Percentiles rank a stretch among this genome's conserved stretches.
Conservation (phyloP, 1,140 invertebrate genomes). For the Achatina immaculata region DNA sequence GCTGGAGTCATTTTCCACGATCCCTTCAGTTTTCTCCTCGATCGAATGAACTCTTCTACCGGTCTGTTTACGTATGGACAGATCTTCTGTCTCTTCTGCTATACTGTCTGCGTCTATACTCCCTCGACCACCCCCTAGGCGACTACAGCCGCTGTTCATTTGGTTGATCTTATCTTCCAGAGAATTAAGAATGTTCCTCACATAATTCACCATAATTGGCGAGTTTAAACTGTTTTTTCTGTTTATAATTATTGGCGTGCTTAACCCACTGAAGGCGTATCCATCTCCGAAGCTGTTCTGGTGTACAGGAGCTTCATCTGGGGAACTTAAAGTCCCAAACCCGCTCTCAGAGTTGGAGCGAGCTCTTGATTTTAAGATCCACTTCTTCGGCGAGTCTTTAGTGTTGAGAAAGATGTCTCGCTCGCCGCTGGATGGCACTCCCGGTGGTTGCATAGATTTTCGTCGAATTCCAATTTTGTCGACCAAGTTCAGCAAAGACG, state of each 20-base stretch:
- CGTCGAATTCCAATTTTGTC: slow-evolving; percentile 13
- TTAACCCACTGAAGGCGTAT: not conserved
- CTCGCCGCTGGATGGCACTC: not conserved
- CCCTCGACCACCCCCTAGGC: not conserved
- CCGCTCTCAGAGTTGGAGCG: slow-evolving; percentile 32
- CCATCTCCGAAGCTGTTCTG: slow-evolving; percentile 6
- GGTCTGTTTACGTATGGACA: not conserved
- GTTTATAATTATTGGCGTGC: slow-evolving; percentile 27
- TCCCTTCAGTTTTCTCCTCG: not conserved
- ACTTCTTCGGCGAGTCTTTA: slow-evolving; percentile 25
- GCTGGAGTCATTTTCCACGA: not conserved
- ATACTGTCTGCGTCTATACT: slow-evolving; percentile 21
- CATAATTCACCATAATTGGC: slow-evolving; percentile 21
- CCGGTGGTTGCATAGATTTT: slow-evolving; percentile 34
- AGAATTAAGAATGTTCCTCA: slow-evolving; percentile 29
- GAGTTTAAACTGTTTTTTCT: slow-evolving; percentile 32
- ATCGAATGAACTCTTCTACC: not conserved
- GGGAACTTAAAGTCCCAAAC: slow-evolving; percentile 32
- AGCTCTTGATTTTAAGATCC: slow-evolving; percentile 3
- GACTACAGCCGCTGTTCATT: slow-evolving; percentile 19
- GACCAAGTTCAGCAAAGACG: slow-evolving; percentile 34
- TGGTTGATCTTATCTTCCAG: slow-evolving; percentile 22
- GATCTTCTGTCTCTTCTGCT: not conserved
- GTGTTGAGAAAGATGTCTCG: not conserved
- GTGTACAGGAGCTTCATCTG: not conserved